Evolutionary conservation across 64 coral and sea anemone genomes (phyloP).

Genomic region (Montipora capricornis): DNA sequence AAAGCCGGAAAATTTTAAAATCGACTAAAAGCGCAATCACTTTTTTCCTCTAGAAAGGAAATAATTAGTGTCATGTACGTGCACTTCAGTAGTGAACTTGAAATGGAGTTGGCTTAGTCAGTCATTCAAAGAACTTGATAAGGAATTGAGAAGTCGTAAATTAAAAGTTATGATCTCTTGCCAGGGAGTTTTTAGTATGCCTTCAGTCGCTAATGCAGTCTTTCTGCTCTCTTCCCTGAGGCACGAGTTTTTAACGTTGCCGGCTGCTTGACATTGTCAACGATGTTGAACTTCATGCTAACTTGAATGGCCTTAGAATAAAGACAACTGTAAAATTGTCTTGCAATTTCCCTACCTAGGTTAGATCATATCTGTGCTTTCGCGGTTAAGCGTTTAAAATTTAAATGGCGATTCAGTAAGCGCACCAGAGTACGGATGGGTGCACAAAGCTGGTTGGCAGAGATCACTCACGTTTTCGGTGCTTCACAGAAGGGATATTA

Average conservation of each 20-base stretch:
- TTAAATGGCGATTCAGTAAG: no score
- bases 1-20: neutral
- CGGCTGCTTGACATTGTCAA: neutral
- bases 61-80: neutral
- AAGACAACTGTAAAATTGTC: no score
- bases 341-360: no score
- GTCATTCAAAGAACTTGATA: neutral
- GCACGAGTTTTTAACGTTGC: neutral
- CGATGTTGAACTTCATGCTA: neutral
- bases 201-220: neutral
- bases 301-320: neutral
- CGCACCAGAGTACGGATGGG: no score
- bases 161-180: neutral
- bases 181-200: neutral
- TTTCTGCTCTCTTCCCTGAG: neutral
- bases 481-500: no score
- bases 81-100: neutral
- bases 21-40: neutral
- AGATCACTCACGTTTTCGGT: no score
- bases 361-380: no score
- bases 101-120: neutral
- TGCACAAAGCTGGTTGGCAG: no score
- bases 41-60: neutral
- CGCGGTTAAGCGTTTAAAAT: no score
- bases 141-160: neutral